Percentiles rank a stretch among this genome's conserved stretches.
Conservation (phyloP, 2,888 invertebrate genomes). For the Endotricha flammealis region DNA sequence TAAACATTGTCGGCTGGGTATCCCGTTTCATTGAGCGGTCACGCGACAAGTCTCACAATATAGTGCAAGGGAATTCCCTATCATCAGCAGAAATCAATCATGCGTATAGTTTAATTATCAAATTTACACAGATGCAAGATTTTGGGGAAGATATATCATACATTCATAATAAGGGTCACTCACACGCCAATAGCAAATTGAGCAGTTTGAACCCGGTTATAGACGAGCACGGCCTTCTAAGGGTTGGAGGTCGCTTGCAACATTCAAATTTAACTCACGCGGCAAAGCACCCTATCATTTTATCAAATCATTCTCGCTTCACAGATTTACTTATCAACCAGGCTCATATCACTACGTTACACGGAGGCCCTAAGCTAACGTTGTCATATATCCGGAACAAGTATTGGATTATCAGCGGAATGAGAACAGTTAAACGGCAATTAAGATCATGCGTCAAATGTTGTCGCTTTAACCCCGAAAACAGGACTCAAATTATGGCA, state of each 20-base stretch:
- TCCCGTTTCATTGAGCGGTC: no score
- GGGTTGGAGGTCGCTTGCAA: not conserved
- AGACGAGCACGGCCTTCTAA: not conserved
- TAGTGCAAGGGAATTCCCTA: no score
- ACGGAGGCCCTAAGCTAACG: slow-evolving; percentile 2
- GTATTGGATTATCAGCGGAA: slow-evolving; percentile 16
- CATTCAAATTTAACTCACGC: no score
- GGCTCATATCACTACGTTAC: slow-evolving; percentile 3
- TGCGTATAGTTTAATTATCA: no score
- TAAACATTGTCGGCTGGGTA: no score
- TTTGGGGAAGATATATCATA: no score
- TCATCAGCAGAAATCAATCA: no score
- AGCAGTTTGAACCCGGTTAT: no score
- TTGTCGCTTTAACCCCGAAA: slow-evolving; percentile 7
- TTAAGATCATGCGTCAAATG: slow-evolving; percentile 13
- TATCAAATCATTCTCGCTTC: not conserved
- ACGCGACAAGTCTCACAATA: no score
- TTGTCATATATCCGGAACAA: slow-evolving; percentile 7
- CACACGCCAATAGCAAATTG: no score
- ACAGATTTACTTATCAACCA: not conserved
- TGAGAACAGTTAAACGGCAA: slow-evolving; percentile 10
- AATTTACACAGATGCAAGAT: no score
- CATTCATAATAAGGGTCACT: no score
- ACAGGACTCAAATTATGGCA: slow-evolving; percentile 14
- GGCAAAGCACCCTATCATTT: not conserved